Evolutionary conservation across 1,140 invertebrate genomes (phyloP), one percentile per base, ranked within the genome.

Genomic region (Monochamus saltuarius): DNA sequence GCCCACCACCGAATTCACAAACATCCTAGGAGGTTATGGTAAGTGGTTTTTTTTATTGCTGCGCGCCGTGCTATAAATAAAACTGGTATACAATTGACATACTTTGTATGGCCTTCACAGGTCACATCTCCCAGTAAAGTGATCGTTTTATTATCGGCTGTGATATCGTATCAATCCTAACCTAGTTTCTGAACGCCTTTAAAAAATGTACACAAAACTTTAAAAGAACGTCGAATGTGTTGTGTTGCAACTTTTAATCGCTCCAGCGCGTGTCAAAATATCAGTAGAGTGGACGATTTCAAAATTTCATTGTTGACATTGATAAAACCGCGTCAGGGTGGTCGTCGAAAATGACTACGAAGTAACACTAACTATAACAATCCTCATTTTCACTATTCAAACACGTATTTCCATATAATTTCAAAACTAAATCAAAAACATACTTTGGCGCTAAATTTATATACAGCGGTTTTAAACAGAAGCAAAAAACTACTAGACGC

Each of bases 1-100:
- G 50, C 94, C 93, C 11, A 86, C 86, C 66, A 92, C 86, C 10
- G 89, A 90, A 40, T 87, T 95, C 67, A 91, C 86, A 79, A 85
- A 88, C 65, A 89, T 94, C n/a, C 81, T 95, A 22, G 90, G 88
- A 70, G 92, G 92, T 68, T 93, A 92, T 58, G 93, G 92, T 95
- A 77, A 92, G 87, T 88, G 16, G 2, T 29, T 29, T 58, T n/a
- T n/a, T 16, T 11, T 14, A 13, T 11, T 1, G 8, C 22, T 14
- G n/a, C n/a, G 34, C 17, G 19, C 39, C 17, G 14, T 51, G 47
- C 29, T 46, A 38, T 50, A 42, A 52, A 52, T 50, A 49, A 53
- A 35, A 34, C 39, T 62, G 16, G 64, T 51, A 66, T 64, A 57
- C 36, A 57, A 64, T 64, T 71, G 69, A 67, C 69, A 71, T 57